Percentiles rank a stretch among this genome's conserved stretches.
Evolutionary conservation across 2,113 vertebrate species (phyloP).

Genomic region (Aramus guarauna): DNA sequence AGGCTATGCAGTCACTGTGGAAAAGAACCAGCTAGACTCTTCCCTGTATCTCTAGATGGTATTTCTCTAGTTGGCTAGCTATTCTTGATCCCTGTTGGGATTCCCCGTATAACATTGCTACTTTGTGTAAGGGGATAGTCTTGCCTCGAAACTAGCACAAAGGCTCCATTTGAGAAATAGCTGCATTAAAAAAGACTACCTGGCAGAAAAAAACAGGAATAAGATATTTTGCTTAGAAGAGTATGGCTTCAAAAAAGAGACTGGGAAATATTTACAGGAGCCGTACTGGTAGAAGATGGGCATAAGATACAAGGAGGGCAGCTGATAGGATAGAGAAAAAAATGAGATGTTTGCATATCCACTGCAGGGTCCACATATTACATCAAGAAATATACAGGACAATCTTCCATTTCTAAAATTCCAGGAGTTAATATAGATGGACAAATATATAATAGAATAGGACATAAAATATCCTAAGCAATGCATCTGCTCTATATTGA

Average conservation of each 20-base stretch:
- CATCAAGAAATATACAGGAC: not conserved
- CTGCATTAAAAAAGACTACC: not conserved
- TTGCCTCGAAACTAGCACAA: not conserved
- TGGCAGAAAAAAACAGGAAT: not conserved
- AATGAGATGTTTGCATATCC: too few relatives aligned
- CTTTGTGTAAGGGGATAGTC: not conserved
- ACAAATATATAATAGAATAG: not conserved
- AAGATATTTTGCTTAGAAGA: not conserved
- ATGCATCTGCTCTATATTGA: not conserved
- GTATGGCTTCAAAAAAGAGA: not conserved
- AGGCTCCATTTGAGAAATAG: not conserved
- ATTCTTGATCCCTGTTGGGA: not conserved
- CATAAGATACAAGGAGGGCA: not conserved
- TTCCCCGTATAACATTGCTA: not conserved
- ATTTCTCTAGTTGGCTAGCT: not conserved
- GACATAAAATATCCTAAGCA: slow-evolving; percentile 7
- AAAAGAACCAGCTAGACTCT: not conserved
- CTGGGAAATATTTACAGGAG: not conserved
- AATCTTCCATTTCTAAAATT: not conserved
- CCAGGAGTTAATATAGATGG: not conserved
- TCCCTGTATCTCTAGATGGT: not conserved
- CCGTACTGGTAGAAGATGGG: not conserved
- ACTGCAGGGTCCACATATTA: not conserved
- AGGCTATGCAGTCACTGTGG: not conserved
- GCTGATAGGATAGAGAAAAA: not conserved